phyloP scores from a whole-genome alignment of 2,113 vertebrate species.

The Grus americana region DNA sequence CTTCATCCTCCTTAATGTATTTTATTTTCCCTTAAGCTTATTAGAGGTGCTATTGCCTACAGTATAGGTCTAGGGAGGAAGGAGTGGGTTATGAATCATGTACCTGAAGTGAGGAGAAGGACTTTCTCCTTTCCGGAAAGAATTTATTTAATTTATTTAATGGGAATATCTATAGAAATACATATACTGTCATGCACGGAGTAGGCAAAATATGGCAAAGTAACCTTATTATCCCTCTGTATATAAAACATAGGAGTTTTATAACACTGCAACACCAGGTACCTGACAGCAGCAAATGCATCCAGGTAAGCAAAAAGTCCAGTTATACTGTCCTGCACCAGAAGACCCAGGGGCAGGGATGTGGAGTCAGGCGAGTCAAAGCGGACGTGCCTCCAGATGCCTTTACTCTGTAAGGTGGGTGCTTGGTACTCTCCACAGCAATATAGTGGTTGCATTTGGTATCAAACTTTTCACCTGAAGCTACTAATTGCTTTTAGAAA shows the following conservation, averaged over 20 bases:
- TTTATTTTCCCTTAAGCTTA: constrained; percentile 18
- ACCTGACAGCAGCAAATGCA: neutral
- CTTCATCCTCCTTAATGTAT: constrained; percentile 30
- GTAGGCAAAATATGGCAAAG: neutral
- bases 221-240: neutral
- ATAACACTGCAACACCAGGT: neutral
- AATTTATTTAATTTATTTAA: neutral
- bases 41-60: neutral
- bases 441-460: neutral
- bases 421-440: neutral
- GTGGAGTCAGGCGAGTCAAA: accelerated
- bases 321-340: neutral
- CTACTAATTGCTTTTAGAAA: neutral
- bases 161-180: neutral
- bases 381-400: neutral
- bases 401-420: neutral
- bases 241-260: neutral
- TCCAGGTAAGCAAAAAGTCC: neutral
- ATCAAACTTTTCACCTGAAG: neutral
- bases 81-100: neutral
- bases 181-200: neutral
- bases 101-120: neutral
- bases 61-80: neutral
- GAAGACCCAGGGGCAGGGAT: no score
- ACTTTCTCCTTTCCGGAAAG: neutral